These are phyloP conservation scores for Calliphora vomitoria DNA, from an alignment of 2,888 invertebrate genomes.

Conservation along the genomic window DNA sequence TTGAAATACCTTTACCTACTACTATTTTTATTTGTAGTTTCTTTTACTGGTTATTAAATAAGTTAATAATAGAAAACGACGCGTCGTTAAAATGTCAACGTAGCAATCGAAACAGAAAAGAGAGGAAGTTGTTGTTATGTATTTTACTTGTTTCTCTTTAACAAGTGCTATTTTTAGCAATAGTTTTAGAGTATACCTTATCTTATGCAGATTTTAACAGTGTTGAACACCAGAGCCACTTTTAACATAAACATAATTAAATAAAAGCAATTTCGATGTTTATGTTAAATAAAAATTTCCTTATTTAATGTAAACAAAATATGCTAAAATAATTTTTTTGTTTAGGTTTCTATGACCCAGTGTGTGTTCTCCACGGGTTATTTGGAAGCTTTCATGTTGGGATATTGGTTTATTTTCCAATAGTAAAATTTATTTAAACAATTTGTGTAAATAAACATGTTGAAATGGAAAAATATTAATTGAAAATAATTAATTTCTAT, in stretches of 20 bases:
- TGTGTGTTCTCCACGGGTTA: not conserved
- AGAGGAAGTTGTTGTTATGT: not conserved
- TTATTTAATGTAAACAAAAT: not conserved
- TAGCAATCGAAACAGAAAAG: not conserved
- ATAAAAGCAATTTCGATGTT: not conserved
- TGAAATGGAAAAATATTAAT: too few species aligned
- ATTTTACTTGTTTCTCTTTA: conserved; percentile 1
- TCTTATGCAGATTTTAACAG: not conserved
- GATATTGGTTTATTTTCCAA: not conserved
- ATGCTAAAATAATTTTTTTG: not conserved
- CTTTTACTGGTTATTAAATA: conserved; percentile 4
- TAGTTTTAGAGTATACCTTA: conserved; percentile 15
- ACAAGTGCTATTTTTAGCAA: conserved; percentile 17
- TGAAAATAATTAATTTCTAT: too few species aligned
- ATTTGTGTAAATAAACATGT: not conserved
- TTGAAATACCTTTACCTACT: too few species aligned
- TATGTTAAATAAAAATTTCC: not conserved
- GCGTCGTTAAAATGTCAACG: conserved; percentile 6
- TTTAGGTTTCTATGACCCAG: not conserved
- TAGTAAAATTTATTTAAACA: too few species aligned
- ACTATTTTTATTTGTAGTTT: not conserved
- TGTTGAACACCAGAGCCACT: not conserved
- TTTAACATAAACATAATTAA: not conserved
- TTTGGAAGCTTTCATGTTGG: not conserved
- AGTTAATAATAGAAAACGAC: conserved; percentile 34